A percentile compares a stretch with the other conserved stretches of the same genome.
Conservation (phyloP, 2,888 invertebrate species). For the Parnassius apollo region DNA sequence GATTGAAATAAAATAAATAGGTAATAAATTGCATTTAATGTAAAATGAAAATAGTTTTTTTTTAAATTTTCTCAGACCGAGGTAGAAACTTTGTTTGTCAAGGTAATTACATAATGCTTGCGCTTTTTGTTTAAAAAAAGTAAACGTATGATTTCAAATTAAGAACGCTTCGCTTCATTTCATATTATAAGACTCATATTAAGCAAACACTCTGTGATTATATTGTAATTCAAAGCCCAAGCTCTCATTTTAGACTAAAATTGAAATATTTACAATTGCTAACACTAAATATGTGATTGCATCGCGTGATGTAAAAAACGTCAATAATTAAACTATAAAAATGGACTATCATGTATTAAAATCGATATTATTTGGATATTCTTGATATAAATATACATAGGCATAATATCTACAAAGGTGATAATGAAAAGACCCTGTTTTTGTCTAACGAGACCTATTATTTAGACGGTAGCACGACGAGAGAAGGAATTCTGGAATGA, state of each 20-base stretch:
- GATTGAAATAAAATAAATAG: too few species aligned
- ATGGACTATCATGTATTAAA: conserved; percentile 54
- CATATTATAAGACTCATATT: conserved; percentile 6
- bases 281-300: conserved; percentile 44
- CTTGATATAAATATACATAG: conserved; percentile 47
- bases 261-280: conserved; percentile 38
- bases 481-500: not conserved
- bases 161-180: conserved; percentile 30
- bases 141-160: too few species aligned
- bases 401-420: conserved; percentile 58
- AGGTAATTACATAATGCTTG: too few species aligned
- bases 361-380: conserved; percentile 67
- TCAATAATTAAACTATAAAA: conserved; percentile 44
- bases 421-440: conserved; percentile 74
- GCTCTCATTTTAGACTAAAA: conserved; percentile 36
- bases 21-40: too few species aligned
- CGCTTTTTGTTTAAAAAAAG: too few species aligned
- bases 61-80: too few species aligned
- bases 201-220: conserved; percentile 37
- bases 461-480: conserved; percentile 42
- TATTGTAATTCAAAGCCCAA: conserved; percentile 41
- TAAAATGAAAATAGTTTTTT: too few species aligned
- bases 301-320: conserved; percentile 43
- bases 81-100: too few species aligned
- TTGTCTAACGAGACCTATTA: conserved; percentile 53